Base-by-base conservation (phyloP, 2,113 vertebrate genomes). In the Forbesichthys papilliferus region DNA sequence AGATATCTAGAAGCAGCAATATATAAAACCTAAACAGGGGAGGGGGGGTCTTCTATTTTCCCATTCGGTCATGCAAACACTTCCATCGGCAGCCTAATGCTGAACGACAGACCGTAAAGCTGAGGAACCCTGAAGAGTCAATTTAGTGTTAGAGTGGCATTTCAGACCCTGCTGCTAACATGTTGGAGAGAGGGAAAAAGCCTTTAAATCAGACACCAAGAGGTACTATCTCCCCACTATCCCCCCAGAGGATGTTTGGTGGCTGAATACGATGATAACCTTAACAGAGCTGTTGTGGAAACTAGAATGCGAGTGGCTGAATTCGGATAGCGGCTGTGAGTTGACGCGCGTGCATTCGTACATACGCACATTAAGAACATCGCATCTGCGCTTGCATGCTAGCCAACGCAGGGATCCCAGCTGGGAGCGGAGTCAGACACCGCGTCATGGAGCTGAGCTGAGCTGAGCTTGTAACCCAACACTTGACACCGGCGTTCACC, bases 401-500 rank as follows among this genome's bases (percentile, higher is more conserved):
- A 56, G 20, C 54, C 1, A 27, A 34, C 34, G 1, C 5, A 61
- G 16, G 5, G 33, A 16, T 20, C 7, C 0, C 3, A 16, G 52
- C 65, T 61, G 51, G 60, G 55, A 4, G 9, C 10, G 49, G 61
- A 64, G 14, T 16, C 16, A 54, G 73, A 78, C 64, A 71, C 64
- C 53, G 11, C 66, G 10, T 42, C 81, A 27, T 27, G 27, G 27
- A 27, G 68, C 64, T 63, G 80, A 81, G 79, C 78, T 82, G 27
- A 27, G 27, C 78, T 82, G 27, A 27, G 27, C 27, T 27, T 27
- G 89, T 84, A 89, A 92, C 88, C 80, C 78, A 78, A 92, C 69
- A 68, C 86, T 72, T 84, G 69, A 88, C 82, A 87, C 87, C 52
- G 71, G 71, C 36, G 68, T 84, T 92, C 80, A 87, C 86, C 88